Conservation (phyloP, 2,888 invertebrate genomes). For the Zaprionus lineosus region DNA sequence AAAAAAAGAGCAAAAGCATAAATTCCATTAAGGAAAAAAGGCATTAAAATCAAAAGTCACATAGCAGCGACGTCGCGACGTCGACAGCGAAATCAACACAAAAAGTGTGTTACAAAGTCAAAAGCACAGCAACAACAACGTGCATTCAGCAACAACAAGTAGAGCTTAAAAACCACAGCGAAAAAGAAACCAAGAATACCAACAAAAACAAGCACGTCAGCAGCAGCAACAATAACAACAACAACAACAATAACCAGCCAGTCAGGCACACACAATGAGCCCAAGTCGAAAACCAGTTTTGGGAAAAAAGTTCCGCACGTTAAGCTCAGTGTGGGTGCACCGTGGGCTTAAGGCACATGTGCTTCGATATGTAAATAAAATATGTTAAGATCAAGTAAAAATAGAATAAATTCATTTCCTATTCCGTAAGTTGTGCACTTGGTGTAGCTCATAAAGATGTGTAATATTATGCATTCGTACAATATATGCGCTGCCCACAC, state of each 20-base stretch:
- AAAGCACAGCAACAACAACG: conserved; percentile 63
- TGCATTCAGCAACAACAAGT: conserved; percentile 62
- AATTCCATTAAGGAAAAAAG: conserved; percentile 54
- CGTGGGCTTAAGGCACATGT: conserved; percentile 8
- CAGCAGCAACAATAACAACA: conserved; percentile 36
- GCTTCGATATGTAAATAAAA: neutral
- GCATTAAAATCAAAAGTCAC: conserved; percentile 70
- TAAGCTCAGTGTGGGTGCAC: conserved; percentile 48
- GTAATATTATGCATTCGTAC: too few species aligned
- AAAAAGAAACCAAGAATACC: conserved; percentile 73
- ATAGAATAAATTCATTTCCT: too few species aligned
- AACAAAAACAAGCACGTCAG: conserved; percentile 40
- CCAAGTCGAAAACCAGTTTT: conserved; percentile 66
- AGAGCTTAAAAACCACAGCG: conserved; percentile 71
- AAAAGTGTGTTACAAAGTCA: conserved; percentile 78
- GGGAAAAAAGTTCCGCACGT: conserved; percentile 57
- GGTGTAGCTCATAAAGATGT: too few species aligned
- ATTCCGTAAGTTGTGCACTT: too few species aligned
- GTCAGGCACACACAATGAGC: conserved; percentile 57
- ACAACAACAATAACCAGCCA: conserved; percentile 40
- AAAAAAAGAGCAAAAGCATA: conserved; percentile 21
- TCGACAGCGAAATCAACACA: conserved; percentile 59
- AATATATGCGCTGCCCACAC: conserved; percentile 5
- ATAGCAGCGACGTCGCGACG: conserved; percentile 45
- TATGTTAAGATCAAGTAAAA: neutral